Conservation (phyloP, 2,113 vertebrate genomes). For the Aythya baeri region DNA sequence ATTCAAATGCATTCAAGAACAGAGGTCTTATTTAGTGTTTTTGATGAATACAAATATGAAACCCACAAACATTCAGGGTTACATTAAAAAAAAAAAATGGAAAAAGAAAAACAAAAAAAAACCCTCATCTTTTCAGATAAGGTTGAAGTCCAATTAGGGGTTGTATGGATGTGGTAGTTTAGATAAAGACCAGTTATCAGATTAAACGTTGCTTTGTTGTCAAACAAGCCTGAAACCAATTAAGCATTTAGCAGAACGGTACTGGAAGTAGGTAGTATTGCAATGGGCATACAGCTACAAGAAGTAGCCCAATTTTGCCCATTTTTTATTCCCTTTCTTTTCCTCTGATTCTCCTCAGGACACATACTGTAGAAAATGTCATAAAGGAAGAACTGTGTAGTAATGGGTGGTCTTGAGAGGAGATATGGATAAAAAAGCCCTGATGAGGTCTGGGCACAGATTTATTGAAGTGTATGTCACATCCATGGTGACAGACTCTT, state of each 20-base stretch:
- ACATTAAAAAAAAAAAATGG: background rate
- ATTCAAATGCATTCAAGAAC: background rate
- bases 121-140: background rate
- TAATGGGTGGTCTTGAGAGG: background rate
- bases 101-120: background rate
- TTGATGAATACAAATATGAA: rapidly evolving
- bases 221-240: background rate
- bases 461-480: background rate
- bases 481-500: background rate
- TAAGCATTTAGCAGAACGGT: background rate
- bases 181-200: background rate
- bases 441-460: background rate
- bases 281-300: background rate
- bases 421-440: background rate
- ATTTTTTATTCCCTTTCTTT: background rate
- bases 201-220: background rate
- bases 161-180: background rate
- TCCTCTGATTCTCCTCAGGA: rapidly evolving
- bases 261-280: rapidly evolving
- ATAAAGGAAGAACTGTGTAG: background rate
- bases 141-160: background rate
- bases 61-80: background rate
- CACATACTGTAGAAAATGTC: rapidly evolving
- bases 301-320: rapidly evolving
- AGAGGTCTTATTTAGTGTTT: background rate